Evolutionary conservation across 35 echinoderm and acorn worm genomes (phyloP).

Genomic region (Hemicentrotus pulcherrimus): DNA sequence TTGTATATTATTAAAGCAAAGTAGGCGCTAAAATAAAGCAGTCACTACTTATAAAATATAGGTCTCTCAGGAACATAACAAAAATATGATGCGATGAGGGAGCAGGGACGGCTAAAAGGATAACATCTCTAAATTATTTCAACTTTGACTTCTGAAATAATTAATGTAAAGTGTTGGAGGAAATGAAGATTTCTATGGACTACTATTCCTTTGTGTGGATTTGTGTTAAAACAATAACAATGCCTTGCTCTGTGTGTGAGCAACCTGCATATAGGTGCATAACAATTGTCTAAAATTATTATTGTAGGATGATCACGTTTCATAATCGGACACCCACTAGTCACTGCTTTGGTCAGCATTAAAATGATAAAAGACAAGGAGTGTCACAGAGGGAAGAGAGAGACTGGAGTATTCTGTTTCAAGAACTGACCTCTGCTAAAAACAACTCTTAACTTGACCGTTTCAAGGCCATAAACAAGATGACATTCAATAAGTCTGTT

Average conservation of each 20-base stretch:
- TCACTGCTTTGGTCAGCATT: background rate
- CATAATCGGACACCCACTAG: background rate
- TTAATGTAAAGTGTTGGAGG: no score
- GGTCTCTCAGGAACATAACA: no score
- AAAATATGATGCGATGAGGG: no score
- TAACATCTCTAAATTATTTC: no score
- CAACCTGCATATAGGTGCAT: background rate
- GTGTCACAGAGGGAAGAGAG: background rate
- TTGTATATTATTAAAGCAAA: no score
- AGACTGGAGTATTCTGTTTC: background rate
- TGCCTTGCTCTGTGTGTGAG: background rate
- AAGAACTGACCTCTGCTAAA: background rate
- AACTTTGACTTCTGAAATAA: no score
- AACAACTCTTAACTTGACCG: background rate
- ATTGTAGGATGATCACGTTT: background rate
- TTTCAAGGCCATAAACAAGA: background rate
- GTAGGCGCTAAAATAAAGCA: no score
- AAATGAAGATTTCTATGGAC: no score
- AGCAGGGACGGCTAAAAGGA: no score
- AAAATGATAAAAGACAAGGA: background rate
- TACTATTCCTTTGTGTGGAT: background rate
- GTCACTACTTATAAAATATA: no score
- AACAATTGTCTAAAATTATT: slow-evolving; percentile 8
- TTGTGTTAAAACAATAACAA: background rate
- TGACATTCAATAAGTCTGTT: background rate